phyloP scores from a whole-genome alignment of 2,888 invertebrate genomes.

The Drosophila subsilvestris region DNA sequence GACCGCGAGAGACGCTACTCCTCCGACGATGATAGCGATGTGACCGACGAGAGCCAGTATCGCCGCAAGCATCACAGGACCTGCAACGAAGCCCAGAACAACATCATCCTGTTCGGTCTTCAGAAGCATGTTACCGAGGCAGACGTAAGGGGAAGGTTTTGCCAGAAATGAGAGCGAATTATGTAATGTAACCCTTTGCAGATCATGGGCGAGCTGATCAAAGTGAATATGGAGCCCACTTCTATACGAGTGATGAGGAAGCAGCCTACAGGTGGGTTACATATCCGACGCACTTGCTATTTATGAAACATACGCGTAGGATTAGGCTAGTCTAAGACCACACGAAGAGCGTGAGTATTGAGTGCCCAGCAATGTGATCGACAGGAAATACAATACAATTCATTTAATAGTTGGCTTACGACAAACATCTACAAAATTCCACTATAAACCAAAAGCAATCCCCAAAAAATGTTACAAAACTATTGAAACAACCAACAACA shows the following conservation, averaged over 20 bases:
- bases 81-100: slow-evolving; percentile 84
- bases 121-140: slow-evolving; percentile 91
- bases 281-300: slow-evolving; percentile 28
- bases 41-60: slow-evolving; percentile 82
- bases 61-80: slow-evolving; percentile 84
- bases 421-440: slow-evolving; percentile 35
- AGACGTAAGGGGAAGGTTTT: slow-evolving; percentile 86
- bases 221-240: slow-evolving; percentile 90
- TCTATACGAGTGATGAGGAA: slow-evolving; percentile 93
- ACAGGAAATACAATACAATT: slow-evolving; percentile 42
- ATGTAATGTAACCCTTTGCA: slow-evolving; percentile 83
- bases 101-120: slow-evolving; percentile 90
- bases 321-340: neutral
- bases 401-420: slow-evolving; percentile 29
- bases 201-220: slow-evolving; percentile 91
- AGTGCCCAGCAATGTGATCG: slow-evolving; percentile 9
- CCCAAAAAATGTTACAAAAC: slow-evolving; percentile 71
- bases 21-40: slow-evolving; percentile 81
- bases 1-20: slow-evolving; percentile 68
- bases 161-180: too few species aligned
- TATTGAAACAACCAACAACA: slow-evolving; percentile 74
- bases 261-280: slow-evolving; percentile 91
- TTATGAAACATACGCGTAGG: neutral
- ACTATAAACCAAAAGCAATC: slow-evolving; percentile 14
- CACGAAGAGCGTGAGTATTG: slow-evolving; percentile 7